Evolutionary conservation across 2,797 vertebrate genomes (phyloP).

Genomic region (Ispidina lecontei): DNA sequence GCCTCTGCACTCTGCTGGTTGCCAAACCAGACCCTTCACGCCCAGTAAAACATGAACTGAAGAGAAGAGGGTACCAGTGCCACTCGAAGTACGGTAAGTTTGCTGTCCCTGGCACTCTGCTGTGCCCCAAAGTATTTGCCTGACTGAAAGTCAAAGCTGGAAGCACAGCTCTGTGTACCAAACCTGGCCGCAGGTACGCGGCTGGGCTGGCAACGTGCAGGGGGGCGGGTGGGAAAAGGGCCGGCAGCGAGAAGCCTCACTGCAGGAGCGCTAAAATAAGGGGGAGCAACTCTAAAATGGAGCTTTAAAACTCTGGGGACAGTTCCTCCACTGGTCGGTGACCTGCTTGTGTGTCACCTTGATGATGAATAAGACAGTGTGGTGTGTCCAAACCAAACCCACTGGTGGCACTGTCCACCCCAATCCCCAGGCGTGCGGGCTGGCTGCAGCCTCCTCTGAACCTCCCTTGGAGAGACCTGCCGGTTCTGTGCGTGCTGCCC

Average conservation of each 20-base stretch:
- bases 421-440: accelerated
- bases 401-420: neutral
- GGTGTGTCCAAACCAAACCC: neutral
- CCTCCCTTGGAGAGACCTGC: neutral
- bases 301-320: too few relatives aligned
- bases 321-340: neutral
- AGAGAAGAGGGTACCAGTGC: neutral
- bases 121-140: accelerated
- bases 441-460: neutral
- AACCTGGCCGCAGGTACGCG: accelerated
- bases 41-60: accelerated
- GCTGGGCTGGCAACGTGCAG: neutral
- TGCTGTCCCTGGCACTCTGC: neutral
- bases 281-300: accelerated
- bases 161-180: accelerated
- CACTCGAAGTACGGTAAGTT: neutral
- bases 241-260: neutral
- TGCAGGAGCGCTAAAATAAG: neutral
- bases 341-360: neutral
- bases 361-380: accelerated
- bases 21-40: neutral
- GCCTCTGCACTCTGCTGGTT: neutral
- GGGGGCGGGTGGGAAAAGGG: accelerated
- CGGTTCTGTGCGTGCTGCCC: accelerated
- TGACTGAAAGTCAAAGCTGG: neutral